These are phyloP conservation scores for Galagoides demidoff DNA, from an alignment of 2,797 vertebrate genomes.

Conservation along the genomic window DNA sequence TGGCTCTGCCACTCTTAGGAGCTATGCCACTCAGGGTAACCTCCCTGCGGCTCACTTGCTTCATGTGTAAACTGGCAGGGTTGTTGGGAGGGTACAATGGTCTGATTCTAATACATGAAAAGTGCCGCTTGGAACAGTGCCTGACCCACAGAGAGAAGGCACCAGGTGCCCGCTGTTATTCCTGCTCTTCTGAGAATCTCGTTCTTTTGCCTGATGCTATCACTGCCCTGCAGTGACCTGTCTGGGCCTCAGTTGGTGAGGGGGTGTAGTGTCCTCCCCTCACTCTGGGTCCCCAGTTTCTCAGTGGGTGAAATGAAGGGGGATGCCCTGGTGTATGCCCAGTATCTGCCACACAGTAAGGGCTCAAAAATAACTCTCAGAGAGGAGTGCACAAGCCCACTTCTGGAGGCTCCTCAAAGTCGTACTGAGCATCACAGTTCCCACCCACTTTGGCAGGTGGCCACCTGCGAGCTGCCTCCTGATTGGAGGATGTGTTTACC, in stretches of 20 bases:
- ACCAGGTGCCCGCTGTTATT: accelerated
- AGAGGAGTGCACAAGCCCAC: background rate
- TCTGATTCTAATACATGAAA: background rate
- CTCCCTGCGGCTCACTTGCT: background rate
- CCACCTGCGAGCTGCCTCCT: background rate
- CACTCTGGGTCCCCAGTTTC: background rate
- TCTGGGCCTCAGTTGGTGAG: accelerated
- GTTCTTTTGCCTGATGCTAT: background rate
- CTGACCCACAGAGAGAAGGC: accelerated
- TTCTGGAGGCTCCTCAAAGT: background rate
- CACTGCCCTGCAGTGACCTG: background rate
- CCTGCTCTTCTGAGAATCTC: background rate
- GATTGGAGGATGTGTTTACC: background rate
- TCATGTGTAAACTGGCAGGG: background rate
- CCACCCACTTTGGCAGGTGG: background rate
- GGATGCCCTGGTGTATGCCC: background rate
- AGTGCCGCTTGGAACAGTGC: accelerated
- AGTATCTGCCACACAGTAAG: background rate
- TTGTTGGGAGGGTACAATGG: background rate
- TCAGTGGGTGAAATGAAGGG: background rate
- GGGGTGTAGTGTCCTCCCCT: background rate
- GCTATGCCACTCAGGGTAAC: background rate
- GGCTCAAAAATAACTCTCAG: background rate
- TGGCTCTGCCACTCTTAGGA: background rate
- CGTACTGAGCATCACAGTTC: no score